phyloP scores from a whole-genome alignment of 2,888 invertebrate genomes.

The Heliconius ethilla region DNA sequence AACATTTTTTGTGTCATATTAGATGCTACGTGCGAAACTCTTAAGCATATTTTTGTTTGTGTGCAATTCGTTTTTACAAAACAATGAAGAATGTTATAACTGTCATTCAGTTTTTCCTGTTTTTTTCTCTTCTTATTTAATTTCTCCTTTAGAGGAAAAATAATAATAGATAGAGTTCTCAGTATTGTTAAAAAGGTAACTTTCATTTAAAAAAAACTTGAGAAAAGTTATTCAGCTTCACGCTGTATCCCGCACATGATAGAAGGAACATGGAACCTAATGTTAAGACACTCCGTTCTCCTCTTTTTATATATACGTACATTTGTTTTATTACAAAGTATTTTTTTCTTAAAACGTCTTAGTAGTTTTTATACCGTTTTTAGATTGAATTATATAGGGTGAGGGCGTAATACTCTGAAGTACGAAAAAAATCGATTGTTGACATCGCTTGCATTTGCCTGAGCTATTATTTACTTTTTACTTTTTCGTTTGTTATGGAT shows the following conservation, averaged over 20 bases:
- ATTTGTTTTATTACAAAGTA: neutral
- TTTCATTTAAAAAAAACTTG: neutral
- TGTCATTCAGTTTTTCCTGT: no score
- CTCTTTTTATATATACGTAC: no score
- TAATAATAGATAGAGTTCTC: neutral
- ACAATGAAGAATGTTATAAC: neutral
- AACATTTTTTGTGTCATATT: neutral
- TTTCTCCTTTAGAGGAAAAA: neutral
- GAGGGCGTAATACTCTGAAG: conserved; percentile 4
- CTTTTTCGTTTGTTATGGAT: neutral
- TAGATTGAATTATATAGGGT: neutral
- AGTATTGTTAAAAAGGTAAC: neutral
- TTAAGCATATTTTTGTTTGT: no score
- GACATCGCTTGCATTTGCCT: neutral
- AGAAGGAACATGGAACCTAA: no score
- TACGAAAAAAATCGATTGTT: conserved; percentile 13
- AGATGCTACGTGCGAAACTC: no score
- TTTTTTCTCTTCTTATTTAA: neutral
- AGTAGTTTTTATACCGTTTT: conserved; percentile 5
- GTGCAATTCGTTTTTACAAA: neutral
- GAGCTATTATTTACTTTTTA: neutral
- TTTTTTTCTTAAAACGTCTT: neutral
- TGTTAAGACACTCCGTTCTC: no score
- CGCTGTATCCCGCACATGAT: no score
- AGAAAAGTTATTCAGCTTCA: neutral